Conservation (phyloP, 1,140 invertebrate species). For the Drosophila yakuba region DNA sequence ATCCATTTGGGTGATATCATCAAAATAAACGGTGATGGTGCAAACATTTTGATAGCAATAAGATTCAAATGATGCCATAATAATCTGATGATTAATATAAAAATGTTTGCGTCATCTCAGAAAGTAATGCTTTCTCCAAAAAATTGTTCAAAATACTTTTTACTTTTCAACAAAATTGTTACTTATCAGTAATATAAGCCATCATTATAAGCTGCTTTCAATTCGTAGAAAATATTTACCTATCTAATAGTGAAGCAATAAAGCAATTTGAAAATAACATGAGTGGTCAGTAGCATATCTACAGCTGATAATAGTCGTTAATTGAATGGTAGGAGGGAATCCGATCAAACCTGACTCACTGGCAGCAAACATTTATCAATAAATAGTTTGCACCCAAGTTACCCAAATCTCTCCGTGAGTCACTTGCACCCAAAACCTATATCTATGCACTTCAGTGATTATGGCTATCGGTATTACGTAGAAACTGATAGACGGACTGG, state of each 20-base stretch:
- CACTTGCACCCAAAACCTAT: constrained; percentile 21
- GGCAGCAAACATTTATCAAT: constrained; percentile 19
- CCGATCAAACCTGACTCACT: constrained; percentile 24
- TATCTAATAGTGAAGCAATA: not conserved
- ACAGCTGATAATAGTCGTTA: not conserved
- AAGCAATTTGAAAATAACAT: constrained; percentile 3
- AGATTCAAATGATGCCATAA: not conserved
- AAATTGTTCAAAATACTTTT: too few species aligned
- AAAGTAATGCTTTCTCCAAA: too few species aligned
- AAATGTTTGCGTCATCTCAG: too few species aligned
- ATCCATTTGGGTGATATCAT: not conserved
- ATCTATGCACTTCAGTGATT: constrained; percentile 5
- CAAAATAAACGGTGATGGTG: not conserved
- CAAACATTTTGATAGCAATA: not conserved
- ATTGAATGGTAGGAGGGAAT: constrained; percentile 13
- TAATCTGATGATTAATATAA: not conserved
- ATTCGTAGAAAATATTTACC: not conserved
- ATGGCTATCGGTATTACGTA: constrained; percentile 2
- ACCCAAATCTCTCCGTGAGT: constrained; percentile 12
- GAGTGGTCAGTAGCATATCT: constrained; percentile 12
- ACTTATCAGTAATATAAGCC: too few species aligned
- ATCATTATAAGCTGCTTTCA: not conserved
- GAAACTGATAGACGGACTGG: constrained; percentile 26
- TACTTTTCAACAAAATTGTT: too few species aligned
- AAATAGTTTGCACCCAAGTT: not conserved